These are phyloP conservation scores for Eubasilissa regina DNA, from an alignment of 1,140 invertebrate genomes.

Conservation along the genomic window DNA sequence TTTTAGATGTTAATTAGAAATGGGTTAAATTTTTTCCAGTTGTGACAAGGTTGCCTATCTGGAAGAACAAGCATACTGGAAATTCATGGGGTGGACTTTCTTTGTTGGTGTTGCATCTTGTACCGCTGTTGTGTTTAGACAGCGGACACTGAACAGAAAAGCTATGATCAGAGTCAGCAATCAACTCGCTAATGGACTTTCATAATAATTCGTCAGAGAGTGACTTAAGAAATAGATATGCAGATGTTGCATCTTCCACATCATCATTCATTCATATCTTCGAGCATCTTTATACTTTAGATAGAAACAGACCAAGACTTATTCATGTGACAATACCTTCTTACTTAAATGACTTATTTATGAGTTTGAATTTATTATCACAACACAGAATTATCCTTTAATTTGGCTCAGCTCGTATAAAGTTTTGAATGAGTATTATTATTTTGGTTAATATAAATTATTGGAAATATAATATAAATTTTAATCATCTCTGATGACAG, in stretches of 20 bases:
- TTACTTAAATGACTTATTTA: not conserved
- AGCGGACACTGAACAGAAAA: conserved; percentile 67
- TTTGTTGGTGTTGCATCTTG: conserved; percentile 77
- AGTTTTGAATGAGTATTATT: too few species aligned
- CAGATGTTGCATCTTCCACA: too few species aligned
- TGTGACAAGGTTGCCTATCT: conserved; percentile 81
- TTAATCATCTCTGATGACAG: too few species aligned
- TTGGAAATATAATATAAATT: too few species aligned
- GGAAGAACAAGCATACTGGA: conserved; percentile 86
- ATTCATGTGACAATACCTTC: not conserved
- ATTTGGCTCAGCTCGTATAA: too few species aligned
- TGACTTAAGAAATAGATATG: too few species aligned
- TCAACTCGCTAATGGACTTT: conserved; percentile 69
- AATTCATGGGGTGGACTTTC: conserved; percentile 86
- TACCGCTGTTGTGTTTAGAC: conserved; percentile 67
- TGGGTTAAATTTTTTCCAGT: conserved; percentile 65
- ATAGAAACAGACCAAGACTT: too few species aligned
- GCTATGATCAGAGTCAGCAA: conserved; percentile 67
- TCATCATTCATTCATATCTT: too few species aligned
- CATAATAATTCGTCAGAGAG: conserved; percentile 49
- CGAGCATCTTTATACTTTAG: too few species aligned
- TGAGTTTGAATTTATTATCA: too few species aligned
- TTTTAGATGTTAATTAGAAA: conserved; percentile 23
- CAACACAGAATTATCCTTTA: too few species aligned
- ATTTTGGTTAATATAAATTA: too few species aligned